phyloP scores from a whole-genome alignment of 2,888 invertebrate species.

The Meliscaeva auricollis region DNA sequence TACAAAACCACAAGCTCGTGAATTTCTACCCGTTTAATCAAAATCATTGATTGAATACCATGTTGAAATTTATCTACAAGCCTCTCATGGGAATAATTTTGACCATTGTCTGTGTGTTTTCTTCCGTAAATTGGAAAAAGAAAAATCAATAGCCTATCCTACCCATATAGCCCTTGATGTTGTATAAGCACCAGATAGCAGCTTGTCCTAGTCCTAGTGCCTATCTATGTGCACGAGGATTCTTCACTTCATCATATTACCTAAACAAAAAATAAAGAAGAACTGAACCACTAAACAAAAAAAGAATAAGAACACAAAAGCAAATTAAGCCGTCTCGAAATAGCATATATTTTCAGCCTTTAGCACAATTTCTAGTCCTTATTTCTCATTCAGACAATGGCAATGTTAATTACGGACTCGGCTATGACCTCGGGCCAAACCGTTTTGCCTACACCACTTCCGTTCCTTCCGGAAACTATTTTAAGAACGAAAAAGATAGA shows the following conservation, averaged over 20 bases:
- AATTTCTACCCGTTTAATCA: neutral
- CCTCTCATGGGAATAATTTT: constrained; percentile 36
- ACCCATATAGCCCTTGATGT: neutral
- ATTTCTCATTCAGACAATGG: constrained; percentile 61
- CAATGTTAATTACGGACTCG: constrained; percentile 65
- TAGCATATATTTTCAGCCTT: constrained; percentile 55
- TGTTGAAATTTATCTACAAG: constrained; percentile 13
- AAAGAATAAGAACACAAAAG: constrained; percentile 12
- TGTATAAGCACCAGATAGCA: neutral
- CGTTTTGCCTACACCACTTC: constrained; percentile 38
- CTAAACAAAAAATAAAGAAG: constrained; percentile 3
- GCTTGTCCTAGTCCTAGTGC: neutral
- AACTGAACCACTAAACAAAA: constrained; percentile 3
- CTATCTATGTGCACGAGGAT: neutral
- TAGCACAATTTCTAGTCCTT: constrained; percentile 45
- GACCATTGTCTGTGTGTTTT: constrained; percentile 12
- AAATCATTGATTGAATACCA: constrained; percentile 41
- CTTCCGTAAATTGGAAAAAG: constrained; percentile 14
- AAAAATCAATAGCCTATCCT: constrained; percentile 49
- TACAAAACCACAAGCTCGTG: neutral
- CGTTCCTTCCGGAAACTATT: constrained; percentile 42
- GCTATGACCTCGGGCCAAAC: constrained; percentile 52
- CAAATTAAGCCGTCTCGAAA: constrained; percentile 54
- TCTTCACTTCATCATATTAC: constrained; percentile 28
- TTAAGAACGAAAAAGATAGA: neutral